Evolutionary conservation across 2,797 vertebrate genomes (phyloP), one percentile per base, ranked within the genome.

Genomic region (Sandelia bainsii): DNA sequence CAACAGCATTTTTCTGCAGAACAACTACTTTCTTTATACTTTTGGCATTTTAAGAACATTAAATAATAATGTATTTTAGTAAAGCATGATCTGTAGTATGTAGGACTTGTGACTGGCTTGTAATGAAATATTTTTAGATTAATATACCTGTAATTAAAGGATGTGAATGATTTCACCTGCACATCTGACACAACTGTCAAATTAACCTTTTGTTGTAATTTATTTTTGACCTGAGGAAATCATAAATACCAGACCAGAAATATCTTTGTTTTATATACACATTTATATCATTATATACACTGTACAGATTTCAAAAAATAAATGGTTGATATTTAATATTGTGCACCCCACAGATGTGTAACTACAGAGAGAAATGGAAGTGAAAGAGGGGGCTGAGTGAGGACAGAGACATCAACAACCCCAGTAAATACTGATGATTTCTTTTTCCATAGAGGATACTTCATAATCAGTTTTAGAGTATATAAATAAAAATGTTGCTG

Each of bases 251-350:
- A 92, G 82, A 85, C 84, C 69, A 91, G 80, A 84, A 75, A 75
- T 80, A 83, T 88, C 73, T 81, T 91, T 87, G 85, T 92, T 94
- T 93, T 94, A 93, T 94, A 87, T 94, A 93, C 87, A 94, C 92
- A 93, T 93, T 90, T 94, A 93, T 93, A 91, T 93, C 84, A 83
- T 57, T 94, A 93, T 94, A 78, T 95, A 95, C 93, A 95, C 93
- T 95, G 92, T 95, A 95, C 94, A 95, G 72, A 82, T 88, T 88
- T 92, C 80, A 84, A 92, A 94, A 95, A 94, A 93, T 93, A 94
- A 93, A 90, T 76, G 85, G 87, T 86, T 79, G 83, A 93, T 89
- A 93, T 94, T 90, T 87, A 86, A 93, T 89, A 93, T 92, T 93
- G 91, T 93, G 92, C 91, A 93, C 90, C 88, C 88, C 87, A 93